Evolutionary conservation across 2,888 invertebrate species (phyloP).

Genomic region (Luperina testacea): DNA sequence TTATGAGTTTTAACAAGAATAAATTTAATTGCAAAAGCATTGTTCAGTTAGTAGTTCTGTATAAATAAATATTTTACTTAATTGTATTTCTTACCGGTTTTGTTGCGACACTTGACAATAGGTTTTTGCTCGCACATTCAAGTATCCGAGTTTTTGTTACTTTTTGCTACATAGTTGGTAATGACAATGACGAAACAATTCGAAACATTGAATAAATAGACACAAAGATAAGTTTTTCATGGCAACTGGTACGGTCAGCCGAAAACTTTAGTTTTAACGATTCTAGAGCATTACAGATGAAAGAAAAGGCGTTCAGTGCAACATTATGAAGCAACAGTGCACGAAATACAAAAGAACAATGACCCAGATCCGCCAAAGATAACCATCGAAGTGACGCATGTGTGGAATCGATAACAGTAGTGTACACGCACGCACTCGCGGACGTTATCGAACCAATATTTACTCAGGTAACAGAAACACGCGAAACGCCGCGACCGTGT

Average conservation of each 20-base stretch:
- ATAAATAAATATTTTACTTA: constrained; percentile 59
- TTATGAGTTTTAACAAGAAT: constrained; percentile 46
- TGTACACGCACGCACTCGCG: constrained; percentile 85
- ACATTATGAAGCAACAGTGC: constrained; percentile 74
- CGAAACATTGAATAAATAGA: constrained; percentile 56
- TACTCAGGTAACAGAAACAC: constrained; percentile 84
- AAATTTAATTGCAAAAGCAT: constrained; percentile 42
- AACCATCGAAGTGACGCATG: constrained; percentile 89
- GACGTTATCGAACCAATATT: constrained; percentile 87
- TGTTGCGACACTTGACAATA: constrained; percentile 64
- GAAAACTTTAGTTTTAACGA: constrained; percentile 17
- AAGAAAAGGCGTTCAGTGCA: constrained; percentile 66
- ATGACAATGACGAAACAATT: constrained; percentile 62
- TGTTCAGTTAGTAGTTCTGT: constrained; percentile 51
- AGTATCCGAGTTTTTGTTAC: constrained; percentile 71
- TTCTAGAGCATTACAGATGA: constrained; percentile 53
- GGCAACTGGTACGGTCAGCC: constrained; percentile 35
- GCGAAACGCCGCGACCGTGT: constrained; percentile 82
- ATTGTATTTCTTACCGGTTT: constrained; percentile 60
- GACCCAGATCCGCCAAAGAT: constrained; percentile 89
- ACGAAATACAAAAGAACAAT: constrained; percentile 88
- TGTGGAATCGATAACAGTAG: constrained; percentile 89
- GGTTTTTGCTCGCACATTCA: constrained; percentile 68
- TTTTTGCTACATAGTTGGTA: constrained; percentile 63
- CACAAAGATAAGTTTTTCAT: constrained; percentile 49